Conservation (phyloP, 2,797 vertebrate species). For the Phoebastria nigripes region DNA sequence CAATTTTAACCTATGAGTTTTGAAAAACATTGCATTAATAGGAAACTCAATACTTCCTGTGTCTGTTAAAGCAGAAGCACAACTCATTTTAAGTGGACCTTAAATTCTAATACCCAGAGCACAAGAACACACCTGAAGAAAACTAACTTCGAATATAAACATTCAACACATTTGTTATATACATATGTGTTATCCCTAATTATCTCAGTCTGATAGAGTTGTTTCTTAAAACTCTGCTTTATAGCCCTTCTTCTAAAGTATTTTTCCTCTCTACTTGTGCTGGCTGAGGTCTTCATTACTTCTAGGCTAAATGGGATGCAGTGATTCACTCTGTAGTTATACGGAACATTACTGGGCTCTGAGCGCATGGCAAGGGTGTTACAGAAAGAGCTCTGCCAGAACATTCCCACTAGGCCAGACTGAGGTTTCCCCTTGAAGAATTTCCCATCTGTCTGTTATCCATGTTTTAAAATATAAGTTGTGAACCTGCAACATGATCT, state of each 20-base stretch:
- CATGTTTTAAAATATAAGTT: slow-evolving; percentile 39
- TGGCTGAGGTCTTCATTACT: neutral
- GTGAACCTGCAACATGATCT: slow-evolving; percentile 36
- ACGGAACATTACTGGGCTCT: slow-evolving; percentile 16
- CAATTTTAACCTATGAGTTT: neutral
- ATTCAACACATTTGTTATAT: neutral
- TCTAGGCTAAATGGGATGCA: slow-evolving; percentile 29
- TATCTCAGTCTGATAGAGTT: neutral
- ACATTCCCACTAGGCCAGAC: slow-evolving; percentile 56
- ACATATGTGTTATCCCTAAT: neutral
- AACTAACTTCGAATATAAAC: neutral
- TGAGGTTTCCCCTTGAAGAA: slow-evolving; percentile 55
- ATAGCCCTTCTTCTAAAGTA: neutral
- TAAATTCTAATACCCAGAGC: neutral
- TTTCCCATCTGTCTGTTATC: slow-evolving; percentile 38
- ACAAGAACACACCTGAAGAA: neutral
- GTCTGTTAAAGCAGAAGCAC: neutral
- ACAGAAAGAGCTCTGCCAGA: slow-evolving; percentile 34
- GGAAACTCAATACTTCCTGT: neutral
- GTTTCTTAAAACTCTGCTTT: neutral
- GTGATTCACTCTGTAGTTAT: slow-evolving; percentile 54
- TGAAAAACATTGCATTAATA: neutral
- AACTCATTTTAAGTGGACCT: neutral
- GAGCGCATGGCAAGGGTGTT: neutral
- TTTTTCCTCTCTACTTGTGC: neutral